These are phyloP conservation scores for Triplophysa rosa DNA, from an alignment of 2,113 vertebrate genomes.

Conservation along the genomic window DNA sequence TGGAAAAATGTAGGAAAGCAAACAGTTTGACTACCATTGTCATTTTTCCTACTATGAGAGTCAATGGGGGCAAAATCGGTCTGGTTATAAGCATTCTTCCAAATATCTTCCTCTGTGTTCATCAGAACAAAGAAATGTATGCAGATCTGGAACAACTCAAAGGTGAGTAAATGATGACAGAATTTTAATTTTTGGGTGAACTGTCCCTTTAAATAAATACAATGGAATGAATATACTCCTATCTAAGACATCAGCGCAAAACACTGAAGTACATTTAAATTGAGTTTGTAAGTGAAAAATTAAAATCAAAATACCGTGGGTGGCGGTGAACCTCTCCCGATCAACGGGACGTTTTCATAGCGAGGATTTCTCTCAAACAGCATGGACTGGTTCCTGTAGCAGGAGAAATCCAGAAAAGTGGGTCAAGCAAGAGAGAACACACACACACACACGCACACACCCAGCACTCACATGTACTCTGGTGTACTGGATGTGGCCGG, in stretches of 20 bases:
- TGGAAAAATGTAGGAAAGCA: too few relatives aligned
- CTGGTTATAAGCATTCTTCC: too few relatives aligned
- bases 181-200: too few relatives aligned
- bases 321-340: constrained; percentile 91
- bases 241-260: background rate
- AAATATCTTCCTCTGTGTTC: too few relatives aligned
- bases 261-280: background rate
- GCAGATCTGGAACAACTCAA: too few relatives aligned
- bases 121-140: too few relatives aligned
- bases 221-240: background rate
- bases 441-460: background rate
- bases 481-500: constrained; percentile 84
- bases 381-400: constrained; percentile 89
- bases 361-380: constrained; percentile 92
- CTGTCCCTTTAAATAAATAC: background rate
- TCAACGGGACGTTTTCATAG: constrained; percentile 94
- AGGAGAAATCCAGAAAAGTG: constrained; percentile 2
- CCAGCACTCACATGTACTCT: constrained; percentile 86
- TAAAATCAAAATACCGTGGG: constrained; percentile 85
- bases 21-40: too few relatives aligned
- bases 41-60: too few relatives aligned
- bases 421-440: background rate
- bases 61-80: too few relatives aligned
- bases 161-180: too few relatives aligned
- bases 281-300: constrained; percentile 15